Percentiles rank a stretch among this genome's conserved stretches.
Evolutionary conservation across 2,113 vertebrate species (phyloP).

Genomic region (Triplophysa rosa): DNA sequence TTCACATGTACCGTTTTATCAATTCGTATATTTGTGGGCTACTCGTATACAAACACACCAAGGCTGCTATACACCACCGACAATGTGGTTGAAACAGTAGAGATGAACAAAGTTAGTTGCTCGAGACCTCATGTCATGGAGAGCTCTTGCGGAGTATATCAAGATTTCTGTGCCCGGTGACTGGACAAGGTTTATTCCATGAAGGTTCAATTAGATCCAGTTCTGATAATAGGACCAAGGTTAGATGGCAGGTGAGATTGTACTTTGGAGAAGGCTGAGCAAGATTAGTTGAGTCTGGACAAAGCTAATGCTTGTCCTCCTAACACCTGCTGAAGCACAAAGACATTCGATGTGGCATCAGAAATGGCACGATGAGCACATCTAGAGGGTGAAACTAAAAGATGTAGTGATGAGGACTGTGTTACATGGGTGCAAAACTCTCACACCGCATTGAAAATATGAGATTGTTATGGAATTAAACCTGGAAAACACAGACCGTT

Average conservation of each 20-base stretch:
- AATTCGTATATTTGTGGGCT: not conserved
- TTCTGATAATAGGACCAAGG: constrained; percentile 63
- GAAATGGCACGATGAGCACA: not conserved
- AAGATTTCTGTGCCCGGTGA: constrained; percentile 56
- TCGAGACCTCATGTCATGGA: constrained; percentile 51
- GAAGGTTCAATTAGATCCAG: constrained; percentile 63
- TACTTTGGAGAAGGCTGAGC: constrained; percentile 52
- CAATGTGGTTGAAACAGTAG: constrained; percentile 33
- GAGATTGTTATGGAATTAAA: not conserved
- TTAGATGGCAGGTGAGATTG: constrained; percentile 59
- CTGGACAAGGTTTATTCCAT: constrained; percentile 60
- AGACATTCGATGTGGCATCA: not conserved
- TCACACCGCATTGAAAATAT: no score
- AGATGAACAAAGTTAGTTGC: constrained; percentile 32
- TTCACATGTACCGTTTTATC: not conserved
- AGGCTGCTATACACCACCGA: constrained; percentile 9
- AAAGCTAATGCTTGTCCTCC: constrained; percentile 24
- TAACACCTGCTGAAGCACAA: constrained; percentile 18
- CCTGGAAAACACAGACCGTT: no score
- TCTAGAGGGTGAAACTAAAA: not conserved
- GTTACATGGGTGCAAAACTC: not conserved
- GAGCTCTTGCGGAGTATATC: constrained; percentile 59
- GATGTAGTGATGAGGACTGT: not conserved
- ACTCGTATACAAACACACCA: not conserved
- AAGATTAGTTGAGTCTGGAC: constrained; percentile 52